Base-by-base conservation (phyloP, 2,113 vertebrate genomes). In the Condylura cristata region DNA sequence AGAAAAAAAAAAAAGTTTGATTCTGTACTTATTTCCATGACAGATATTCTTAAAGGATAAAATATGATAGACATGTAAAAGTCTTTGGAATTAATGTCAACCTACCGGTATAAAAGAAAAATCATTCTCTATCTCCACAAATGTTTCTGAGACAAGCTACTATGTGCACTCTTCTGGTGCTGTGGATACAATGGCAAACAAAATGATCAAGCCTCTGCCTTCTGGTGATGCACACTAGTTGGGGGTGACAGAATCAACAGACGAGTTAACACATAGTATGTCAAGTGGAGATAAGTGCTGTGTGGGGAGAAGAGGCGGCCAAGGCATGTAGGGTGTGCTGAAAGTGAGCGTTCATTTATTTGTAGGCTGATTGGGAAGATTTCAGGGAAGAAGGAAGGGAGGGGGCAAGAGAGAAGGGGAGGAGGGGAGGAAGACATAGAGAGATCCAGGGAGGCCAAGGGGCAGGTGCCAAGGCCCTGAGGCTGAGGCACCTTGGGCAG, bases 21-120 rank as follows among this genome's bases (percentile, higher is more conserved):
- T 78, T 70, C 65, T 81, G 20, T 60, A 44, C 28, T 16, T 70
- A 13, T 75, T 84, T 92, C 34, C 70, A 68, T 75, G 76, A 34
- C 18, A 90, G 61, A 90, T 75, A 44, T 26, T 20, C 93, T 95
- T 70, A 37, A 84, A 90, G 46, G 39, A 63, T 87, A 68, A 76
- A 84, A 63, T 79, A 48, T 58, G 18, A 51, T 12, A 70, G 13
- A n/a, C 2, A 16, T 16, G 5, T 76, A 66, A 28, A 80, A 82
- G 26, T 74, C 32, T 88, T 83, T 51, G 53, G n/a, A 28, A 88
- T 80, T 48, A 46, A 84, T 51, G n/a, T 68, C 65, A 65, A 84
- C 34, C 58, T 20, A 46, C 18, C 58, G 46, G 58, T 46, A n/a
- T 37, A 79, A 93, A 68, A 84, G 46, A 92, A 84, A 60, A 95